Evolutionary conservation across 2,113 vertebrate species (phyloP), one percentile per base, ranked within the genome.

Genomic region (Percopsis transmontana): DNA sequence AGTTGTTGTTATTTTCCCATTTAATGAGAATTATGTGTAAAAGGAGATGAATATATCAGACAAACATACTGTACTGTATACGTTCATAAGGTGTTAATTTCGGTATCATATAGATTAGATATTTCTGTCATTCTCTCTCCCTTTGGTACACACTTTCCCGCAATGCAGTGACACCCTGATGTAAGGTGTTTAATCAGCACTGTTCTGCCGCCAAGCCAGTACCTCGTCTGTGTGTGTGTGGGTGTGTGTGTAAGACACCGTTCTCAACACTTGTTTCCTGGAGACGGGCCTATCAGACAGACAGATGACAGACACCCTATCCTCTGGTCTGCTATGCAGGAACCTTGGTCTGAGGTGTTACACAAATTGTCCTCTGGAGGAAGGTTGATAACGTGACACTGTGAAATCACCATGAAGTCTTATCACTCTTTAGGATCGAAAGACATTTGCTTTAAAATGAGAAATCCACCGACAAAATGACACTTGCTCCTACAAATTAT

Each of bases 221-320:
- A 82, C 80, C 84, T 71, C 78, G 3, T 41, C 18, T 53, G 47
- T 73, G 65, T 19, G 27, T 40, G 55, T 19, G 55, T 40, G 33
- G 18, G 33, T 41, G 56, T 19, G 56, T 58, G 67, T 77, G 54
- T 60, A 48, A 69, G 80, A 75, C 33, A 51, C 54, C 59, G 59
- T 74, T 85, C 79, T 81, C 75, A 68, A 85, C 82, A 82, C 82
- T 68, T 78, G 69, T 44, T 78, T 82, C 76, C 85, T 77, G 88
- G 86, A 87, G 86, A 79, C 86, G 61, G 81, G 53, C 51, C 73
- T 89, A 88, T 88, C 86, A 87, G 87, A 61, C 50, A 91, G 86
- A 76, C 77, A 82, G 85, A 77, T 70, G 59, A 75, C 85, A 87
- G 85, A 91, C 84, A 89, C 61, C 80, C 77, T 84, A 84, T 89